Evolutionary conservation across 1,140 invertebrate genomes (phyloP), one percentile per base, ranked within the genome.

Genomic region (Cheumatopsyche charites): DNA sequence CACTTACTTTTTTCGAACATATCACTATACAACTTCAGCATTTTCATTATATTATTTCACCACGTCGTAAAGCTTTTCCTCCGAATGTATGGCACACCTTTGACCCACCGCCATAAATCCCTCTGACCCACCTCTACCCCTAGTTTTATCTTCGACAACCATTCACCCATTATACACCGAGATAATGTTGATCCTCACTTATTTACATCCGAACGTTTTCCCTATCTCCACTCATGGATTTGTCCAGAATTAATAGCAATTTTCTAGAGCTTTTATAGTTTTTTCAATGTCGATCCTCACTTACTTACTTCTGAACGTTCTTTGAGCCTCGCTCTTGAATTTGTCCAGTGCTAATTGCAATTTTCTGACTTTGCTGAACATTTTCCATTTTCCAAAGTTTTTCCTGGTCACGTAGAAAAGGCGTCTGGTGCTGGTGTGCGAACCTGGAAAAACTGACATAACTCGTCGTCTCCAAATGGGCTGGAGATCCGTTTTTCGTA

Each of bases 131-230:
- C 23, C 19, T 52, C 49, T 19, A 9, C 49, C 13, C 15, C n/a
- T 7, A n/a, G 19, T 58, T 58, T 58, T 58, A 58, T 58, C 55
- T 58, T 58, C 21, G 55, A 58, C 55, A n/a, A n/a, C 55, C 55
- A 58, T 58, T 58, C 55, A 58, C 21, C 55, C 55, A 25, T 58
- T 58, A 58, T 58, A 58, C 12, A 23, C 21, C 23, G 55, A 25
- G 19, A 58, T 58, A 58, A 58, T 58, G 23, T 19, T 17, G 19
- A 52, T 52, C 47, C 47, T 1, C 19, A 15, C 19, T 52, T 52
- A 52, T 52, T 52, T 52, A 52, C 47, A 52, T 5, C 47, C n/a
- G 15, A 52, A 52, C 15, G 43, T 45, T 12, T n/a, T n/a, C n/a
- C n/a, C n/a, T n/a, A n/a, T n/a, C n/a, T n/a, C n/a, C n/a, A n/a